Evolutionary conservation across 1,140 invertebrate genomes (phyloP), one percentile per base, ranked within the genome.

Genomic region (Dendroctonus ponderosae): DNA sequence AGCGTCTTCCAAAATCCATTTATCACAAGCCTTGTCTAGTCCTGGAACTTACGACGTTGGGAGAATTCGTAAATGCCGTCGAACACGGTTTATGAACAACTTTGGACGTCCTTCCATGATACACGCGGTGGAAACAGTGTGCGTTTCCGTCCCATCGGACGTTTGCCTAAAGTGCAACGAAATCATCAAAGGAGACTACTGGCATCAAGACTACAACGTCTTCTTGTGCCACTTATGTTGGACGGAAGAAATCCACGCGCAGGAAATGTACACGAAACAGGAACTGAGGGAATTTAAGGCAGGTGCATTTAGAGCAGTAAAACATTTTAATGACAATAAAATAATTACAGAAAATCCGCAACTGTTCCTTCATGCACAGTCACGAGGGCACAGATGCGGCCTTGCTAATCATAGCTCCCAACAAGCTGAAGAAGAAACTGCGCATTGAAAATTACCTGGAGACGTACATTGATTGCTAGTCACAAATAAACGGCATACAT

Each of bases 291-390:
- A 57, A 56, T 75, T 74, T 52, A 69, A 74, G 68, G 74, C 72
- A 68, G 38, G 37, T 56, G 42, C 44, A 59, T 58, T 44, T 9
- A 52, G 15, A 52, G 50, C 26, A 3, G 1, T 3, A 26, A 26
- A 51, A 51, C 11, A 15, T 12, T 15, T 11, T 11, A 46, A 46
- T 0, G 44, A 46, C 2, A 46, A 3, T 46, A 46, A 9, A 39
- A 41, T 14, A 39, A 42, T 73, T 76, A 65, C 50, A 75, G 75
- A 74, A 72, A 73, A 75, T 76, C 15, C 57, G 74, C 50, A 75
- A 76, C 54, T 76, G 74, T 56, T 71, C 69, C 6, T 76, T 73
- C 54, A 74, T 71, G 64, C 75, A 76, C 48, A 54, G 65, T 42
- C 75, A 76, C 49, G 71, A 75, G 65, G 69, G 71, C 26, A 74